Evolutionary conservation across 2,797 vertebrate species (phyloP), one percentile per base, ranked within the genome.

Genomic region (Amblyopsis hoosieri): DNA sequence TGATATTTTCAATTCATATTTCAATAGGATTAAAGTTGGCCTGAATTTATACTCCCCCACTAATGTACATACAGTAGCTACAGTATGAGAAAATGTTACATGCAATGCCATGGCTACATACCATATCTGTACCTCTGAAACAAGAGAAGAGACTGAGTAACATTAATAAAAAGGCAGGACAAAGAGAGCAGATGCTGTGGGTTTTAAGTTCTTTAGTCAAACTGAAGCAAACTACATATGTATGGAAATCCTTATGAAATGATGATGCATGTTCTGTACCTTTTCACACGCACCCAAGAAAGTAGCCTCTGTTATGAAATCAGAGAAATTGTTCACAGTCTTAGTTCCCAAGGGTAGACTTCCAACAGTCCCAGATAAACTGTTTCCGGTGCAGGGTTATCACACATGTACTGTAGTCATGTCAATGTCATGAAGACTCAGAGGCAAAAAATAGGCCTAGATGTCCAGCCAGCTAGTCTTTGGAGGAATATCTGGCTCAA

Each of bases 281-380:
- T 10, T 9, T 42, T 42, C 9, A 42, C 37, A 42, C 8, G 23
- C 23, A 29, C 23, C 23, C 3, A 29, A 29, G 23, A 4, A 29
- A 29, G 23, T 29, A 29, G 23, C 23, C 23, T 29, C 23, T 29
- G 23, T 29, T 29, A 29, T 29, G 3, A 29, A 29, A 29, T 29
- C 23, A 29, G 23, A 29, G 3, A 29, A 29, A 42, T 42, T 42
- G 1, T 42, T 42, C 37, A 7, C 37, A 42, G 9, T 7, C 4
- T 54, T 45, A 8, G 62, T 57, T 53, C 33, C 78, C 84, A 86
- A 80, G 69, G 69, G 71, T 84, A 71, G 66, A 5, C 45, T 45
- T 70, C 58, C 52, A 57, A 17, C 37, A 55, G 60, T 7, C 59
- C 19, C 5, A 0, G 31, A 50, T 29, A 60, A 65, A 42, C 50